A percentile compares a stretch with the other conserved stretches of the same genome.
Conservation (phyloP, 2,113 vertebrate species). For the Rhynchomys soricoides region DNA sequence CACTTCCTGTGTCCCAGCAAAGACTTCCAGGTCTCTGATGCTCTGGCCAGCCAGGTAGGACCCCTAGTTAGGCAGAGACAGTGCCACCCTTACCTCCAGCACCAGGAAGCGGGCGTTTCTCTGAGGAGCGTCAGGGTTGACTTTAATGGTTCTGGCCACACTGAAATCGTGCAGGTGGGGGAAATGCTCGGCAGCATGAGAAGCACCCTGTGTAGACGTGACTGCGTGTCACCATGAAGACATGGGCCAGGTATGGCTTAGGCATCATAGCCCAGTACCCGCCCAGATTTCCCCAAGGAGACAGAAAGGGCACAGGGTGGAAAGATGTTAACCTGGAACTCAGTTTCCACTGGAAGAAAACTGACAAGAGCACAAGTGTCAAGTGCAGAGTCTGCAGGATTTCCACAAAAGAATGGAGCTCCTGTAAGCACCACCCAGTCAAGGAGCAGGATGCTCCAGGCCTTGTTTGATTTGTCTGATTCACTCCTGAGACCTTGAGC, state of each 20-base stretch:
- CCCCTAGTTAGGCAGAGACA: slow-evolving; percentile 85
- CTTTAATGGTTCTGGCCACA: slow-evolving; percentile 90
- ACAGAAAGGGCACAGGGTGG: background rate
- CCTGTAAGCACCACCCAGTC: rapidly evolving
- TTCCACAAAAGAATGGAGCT: background rate
- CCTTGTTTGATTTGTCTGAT: background rate
- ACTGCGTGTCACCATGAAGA: background rate
- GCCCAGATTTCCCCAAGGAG: background rate
- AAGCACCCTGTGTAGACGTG: slow-evolving; percentile 87
- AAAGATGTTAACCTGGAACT: background rate
- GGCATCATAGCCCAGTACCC: background rate
- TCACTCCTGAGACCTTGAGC: background rate
- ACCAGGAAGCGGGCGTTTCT: slow-evolving; percentile 89
- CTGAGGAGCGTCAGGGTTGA: slow-evolving; percentile 94
- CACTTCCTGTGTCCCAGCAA: slow-evolving; percentile 87
- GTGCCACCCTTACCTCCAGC: slow-evolving; percentile 89
- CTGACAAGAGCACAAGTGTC: background rate
- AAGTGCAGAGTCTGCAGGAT: rapidly evolving
- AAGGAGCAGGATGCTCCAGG: background rate
- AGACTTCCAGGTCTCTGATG: slow-evolving; percentile 87
- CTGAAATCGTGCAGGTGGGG: slow-evolving; percentile 87
- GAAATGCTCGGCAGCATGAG: slow-evolving; percentile 86
- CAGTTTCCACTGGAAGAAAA: background rate
- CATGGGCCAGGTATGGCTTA: rapidly evolving
- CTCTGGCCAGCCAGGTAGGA: slow-evolving; percentile 87